Conservation (phyloP, 2,113 vertebrate species). For the Phylloscopus whistleri region DNA sequence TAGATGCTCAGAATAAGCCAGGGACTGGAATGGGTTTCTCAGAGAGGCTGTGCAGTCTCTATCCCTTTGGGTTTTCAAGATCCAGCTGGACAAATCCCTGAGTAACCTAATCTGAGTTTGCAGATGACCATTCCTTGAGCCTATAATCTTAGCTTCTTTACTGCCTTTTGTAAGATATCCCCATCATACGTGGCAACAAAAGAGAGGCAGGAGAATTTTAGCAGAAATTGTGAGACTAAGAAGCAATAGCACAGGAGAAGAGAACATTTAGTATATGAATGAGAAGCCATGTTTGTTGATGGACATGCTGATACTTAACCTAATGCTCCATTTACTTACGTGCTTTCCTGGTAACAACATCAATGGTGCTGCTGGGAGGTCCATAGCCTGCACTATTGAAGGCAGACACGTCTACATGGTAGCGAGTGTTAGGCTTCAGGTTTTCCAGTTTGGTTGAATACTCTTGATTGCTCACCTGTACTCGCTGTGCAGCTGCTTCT, state of each 20-base stretch:
- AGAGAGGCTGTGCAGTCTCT: background rate
- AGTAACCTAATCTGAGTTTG: background rate
- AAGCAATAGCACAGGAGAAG: background rate
- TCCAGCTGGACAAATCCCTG: background rate
- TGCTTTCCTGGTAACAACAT: conserved; percentile 86
- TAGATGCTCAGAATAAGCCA: background rate
- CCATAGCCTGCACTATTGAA: conserved; percentile 91
- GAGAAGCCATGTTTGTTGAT: background rate
- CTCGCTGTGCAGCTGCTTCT: conserved; percentile 81
- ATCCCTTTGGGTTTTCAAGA: background rate
- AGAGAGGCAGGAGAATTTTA: background rate
- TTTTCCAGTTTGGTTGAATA: conserved; percentile 87
- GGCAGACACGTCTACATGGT: conserved; percentile 85
- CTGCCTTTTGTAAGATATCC: background rate
- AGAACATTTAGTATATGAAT: background rate
- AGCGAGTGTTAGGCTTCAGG: conserved; percentile 83
- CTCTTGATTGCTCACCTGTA: conserved; percentile 78
- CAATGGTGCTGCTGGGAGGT: conserved; percentile 76
- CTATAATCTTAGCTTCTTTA: background rate
- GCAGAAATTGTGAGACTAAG: background rate
- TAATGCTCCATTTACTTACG: conserved; percentile 76
- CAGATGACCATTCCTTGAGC: background rate
- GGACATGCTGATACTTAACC: background rate
- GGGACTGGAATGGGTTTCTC: background rate
- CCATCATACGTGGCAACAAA: background rate